A percentile compares a stretch with the other conserved stretches of the same genome.
Evolutionary conservation across 2,797 vertebrate genomes (phyloP).

Genomic region (Margarornis squamiger): DNA sequence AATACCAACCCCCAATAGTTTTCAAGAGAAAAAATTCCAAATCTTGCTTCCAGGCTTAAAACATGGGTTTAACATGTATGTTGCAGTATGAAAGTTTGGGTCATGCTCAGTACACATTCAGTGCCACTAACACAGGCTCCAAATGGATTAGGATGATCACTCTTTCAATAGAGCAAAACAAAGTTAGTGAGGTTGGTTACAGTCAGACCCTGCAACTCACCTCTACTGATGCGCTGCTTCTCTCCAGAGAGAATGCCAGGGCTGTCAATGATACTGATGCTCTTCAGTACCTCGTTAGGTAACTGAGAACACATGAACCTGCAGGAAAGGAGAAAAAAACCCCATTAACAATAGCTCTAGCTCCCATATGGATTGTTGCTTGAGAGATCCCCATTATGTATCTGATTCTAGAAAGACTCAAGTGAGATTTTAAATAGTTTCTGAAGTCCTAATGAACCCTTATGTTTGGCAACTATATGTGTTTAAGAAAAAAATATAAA

Average conservation of each 20-base stretch:
- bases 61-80: neutral
- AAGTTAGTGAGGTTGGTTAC: neutral
- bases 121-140: neutral
- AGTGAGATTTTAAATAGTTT: neutral
- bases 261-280: constrained; percentile 90
- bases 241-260: constrained; percentile 97
- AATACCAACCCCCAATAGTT: neutral
- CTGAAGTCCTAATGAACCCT: neutral
- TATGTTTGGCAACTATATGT: neutral
- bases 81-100: neutral
- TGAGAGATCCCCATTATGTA: neutral
- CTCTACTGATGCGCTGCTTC: constrained; percentile 95
- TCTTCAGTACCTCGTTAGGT: constrained; percentile 91
- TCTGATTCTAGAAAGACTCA: neutral
- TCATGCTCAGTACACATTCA: neutral
- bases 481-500: neutral
- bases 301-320: constrained; percentile 98
- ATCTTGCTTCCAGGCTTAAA: neutral
- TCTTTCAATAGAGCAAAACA: neutral
- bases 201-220: constrained; percentile 64
- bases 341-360: neutral
- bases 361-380: neutral
- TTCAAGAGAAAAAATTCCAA: neutral
- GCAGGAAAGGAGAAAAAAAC: neutral
- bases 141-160: neutral